Conservation (phyloP, 2,888 invertebrate genomes). For the Tenthredo amoena region DNA sequence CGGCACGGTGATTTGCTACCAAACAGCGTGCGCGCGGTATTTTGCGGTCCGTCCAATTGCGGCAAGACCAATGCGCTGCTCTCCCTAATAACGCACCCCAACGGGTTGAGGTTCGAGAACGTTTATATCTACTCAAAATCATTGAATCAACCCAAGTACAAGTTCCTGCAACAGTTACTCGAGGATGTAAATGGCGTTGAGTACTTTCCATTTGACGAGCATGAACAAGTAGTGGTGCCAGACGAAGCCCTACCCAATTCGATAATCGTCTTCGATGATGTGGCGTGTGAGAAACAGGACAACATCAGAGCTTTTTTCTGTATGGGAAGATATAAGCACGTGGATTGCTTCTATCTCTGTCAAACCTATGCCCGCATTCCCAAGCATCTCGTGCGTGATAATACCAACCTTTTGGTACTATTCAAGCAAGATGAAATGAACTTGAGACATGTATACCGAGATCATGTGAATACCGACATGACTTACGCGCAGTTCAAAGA, state of each 20-base stretch:
- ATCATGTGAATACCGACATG: too few species aligned
- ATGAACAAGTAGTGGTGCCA: slow-evolving; percentile 5
- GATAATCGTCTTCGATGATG: slow-evolving; percentile 56
- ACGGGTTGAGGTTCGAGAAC: slow-evolving; percentile 60
- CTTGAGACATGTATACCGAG: too few species aligned
- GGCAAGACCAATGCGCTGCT: slow-evolving; percentile 61
- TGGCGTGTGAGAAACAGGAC: slow-evolving; percentile 53
- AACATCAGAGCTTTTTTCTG: not conserved
- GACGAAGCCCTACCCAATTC: not conserved
- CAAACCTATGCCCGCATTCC: too few species aligned
- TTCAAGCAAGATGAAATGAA: too few species aligned
- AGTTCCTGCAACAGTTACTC: slow-evolving; percentile 58
- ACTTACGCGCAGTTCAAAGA: not conserved
- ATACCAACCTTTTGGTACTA: too few species aligned
- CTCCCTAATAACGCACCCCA: slow-evolving; percentile 57
- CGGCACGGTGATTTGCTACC: slow-evolving; percentile 67
- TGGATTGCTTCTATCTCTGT: too few species aligned
- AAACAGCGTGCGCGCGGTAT: slow-evolving; percentile 60
- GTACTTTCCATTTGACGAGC: slow-evolving; percentile 13
- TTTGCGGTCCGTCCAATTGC: slow-evolving; percentile 60
- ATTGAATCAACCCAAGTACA: slow-evolving; percentile 65
- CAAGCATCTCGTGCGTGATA: not conserved
- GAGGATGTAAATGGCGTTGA: not conserved
- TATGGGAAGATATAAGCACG: too few species aligned
- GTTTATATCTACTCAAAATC: slow-evolving; percentile 61